Conservation (phyloP, 2,113 vertebrate genomes). For the Ceyx cyanopectus region DNA sequence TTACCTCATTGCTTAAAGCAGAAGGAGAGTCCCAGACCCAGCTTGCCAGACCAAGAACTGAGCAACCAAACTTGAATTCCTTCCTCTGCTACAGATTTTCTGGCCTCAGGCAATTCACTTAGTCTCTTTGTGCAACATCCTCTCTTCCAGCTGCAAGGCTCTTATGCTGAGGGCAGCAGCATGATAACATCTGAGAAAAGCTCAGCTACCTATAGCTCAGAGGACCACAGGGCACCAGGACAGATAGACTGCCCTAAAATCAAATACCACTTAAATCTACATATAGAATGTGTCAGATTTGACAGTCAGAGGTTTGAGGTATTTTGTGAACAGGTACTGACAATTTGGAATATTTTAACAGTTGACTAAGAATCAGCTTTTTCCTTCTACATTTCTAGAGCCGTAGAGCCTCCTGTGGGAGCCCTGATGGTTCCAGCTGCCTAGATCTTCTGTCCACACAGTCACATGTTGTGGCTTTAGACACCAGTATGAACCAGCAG, state of each 20-base stretch:
- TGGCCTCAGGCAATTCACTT: neutral
- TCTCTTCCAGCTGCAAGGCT: neutral
- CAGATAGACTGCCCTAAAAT: neutral
- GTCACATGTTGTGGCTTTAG: fast-evolving
- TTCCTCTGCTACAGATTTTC: neutral
- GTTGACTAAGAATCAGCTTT: neutral
- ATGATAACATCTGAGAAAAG: neutral
- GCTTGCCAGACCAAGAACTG: neutral
- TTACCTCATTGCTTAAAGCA: neutral
- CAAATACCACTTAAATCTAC: neutral
- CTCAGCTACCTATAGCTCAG: neutral
- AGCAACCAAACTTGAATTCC: neutral
- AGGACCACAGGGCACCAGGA: neutral
- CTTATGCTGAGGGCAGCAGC: neutral
- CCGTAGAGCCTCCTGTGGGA: neutral
- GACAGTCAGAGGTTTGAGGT: neutral
- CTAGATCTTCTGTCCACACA: neutral
- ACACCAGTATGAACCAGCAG: neutral
- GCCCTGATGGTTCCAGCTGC: neutral
- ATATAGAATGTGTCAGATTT: neutral
- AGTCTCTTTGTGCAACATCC: neutral
- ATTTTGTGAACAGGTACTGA: neutral
- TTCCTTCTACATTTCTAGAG: neutral
- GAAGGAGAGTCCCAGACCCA: neutral
- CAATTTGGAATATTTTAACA: neutral